These are phyloP conservation scores for Hedychridium roseum DNA, from an alignment of 2,888 invertebrate species.

Conservation along the genomic window DNA sequence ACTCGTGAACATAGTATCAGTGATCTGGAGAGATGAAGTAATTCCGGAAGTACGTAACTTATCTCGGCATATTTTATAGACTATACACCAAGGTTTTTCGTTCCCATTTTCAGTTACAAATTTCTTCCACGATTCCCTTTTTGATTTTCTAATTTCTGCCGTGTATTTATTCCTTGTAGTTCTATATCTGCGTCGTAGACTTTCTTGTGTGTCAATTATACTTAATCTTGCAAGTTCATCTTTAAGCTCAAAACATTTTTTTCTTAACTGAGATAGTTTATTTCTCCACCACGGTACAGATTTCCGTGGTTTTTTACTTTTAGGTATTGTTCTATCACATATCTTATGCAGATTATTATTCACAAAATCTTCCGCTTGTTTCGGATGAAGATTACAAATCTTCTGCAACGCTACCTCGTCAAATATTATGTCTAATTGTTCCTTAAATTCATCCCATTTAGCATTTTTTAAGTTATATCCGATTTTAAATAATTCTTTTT, in stretches of 20 bases:
- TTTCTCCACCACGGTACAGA: not conserved
- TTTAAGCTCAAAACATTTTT: no score
- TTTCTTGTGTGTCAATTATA: not conserved
- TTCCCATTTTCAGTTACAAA: conserved; percentile 2
- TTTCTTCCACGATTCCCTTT: conserved; percentile 4
- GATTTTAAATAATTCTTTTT: not conserved
- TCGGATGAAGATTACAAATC: not conserved
- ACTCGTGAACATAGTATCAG: not conserved
- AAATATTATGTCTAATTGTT: not conserved
- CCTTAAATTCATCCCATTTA: conserved; percentile 2
- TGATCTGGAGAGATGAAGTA: not conserved
- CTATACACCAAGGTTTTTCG: conserved; percentile 10
- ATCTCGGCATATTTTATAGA: conserved; percentile 6
- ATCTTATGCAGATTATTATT: not conserved
- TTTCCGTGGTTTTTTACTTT: not conserved
- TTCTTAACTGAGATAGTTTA: not conserved
- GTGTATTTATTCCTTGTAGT: no score
- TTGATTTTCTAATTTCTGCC: no score
- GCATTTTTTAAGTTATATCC: not conserved
- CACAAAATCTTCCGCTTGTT: not conserved
- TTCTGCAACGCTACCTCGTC: not conserved
- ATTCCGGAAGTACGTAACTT: not conserved
- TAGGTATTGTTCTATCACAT: not conserved
- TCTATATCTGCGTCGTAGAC: not conserved
- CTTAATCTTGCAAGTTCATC: no score